Evolutionary conservation across 2,797 vertebrate genomes (phyloP).

Genomic region (Graptemys geographica): DNA sequence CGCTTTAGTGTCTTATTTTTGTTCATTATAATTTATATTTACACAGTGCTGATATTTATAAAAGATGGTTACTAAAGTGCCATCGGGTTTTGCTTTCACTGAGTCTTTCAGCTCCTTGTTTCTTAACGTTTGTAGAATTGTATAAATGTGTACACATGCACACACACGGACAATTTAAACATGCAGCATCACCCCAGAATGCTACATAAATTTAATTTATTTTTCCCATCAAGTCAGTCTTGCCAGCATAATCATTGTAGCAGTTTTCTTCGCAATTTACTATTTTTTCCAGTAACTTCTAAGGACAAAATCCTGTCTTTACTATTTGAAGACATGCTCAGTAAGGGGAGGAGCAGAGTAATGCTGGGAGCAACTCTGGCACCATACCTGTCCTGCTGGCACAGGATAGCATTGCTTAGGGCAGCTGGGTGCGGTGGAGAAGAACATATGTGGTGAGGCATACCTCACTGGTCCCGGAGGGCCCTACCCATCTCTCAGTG

Average conservation of each 20-base stretch:
- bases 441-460: background rate
- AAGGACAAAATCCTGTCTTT: rapidly evolving
- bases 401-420: rapidly evolving
- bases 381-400: background rate
- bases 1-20: background rate
- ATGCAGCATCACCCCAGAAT: background rate
- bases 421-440: background rate
- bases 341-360: background rate
- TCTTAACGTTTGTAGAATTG: background rate
- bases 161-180: rapidly evolving
- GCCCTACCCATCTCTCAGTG: background rate
- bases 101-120: background rate
- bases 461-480: background rate
- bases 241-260: rapidly evolving
- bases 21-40: background rate
- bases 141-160: rapidly evolving
- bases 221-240: rapidly evolving
- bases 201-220: background rate
- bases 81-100: background rate
- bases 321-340: rapidly evolving
- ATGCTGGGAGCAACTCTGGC: background rate
- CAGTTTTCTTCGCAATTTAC: background rate
- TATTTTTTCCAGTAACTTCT: background rate
- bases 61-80: background rate
- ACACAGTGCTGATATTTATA: background rate